Conservation (phyloP, 2,113 vertebrate genomes). For the Peromyscus polionotus region DNA sequence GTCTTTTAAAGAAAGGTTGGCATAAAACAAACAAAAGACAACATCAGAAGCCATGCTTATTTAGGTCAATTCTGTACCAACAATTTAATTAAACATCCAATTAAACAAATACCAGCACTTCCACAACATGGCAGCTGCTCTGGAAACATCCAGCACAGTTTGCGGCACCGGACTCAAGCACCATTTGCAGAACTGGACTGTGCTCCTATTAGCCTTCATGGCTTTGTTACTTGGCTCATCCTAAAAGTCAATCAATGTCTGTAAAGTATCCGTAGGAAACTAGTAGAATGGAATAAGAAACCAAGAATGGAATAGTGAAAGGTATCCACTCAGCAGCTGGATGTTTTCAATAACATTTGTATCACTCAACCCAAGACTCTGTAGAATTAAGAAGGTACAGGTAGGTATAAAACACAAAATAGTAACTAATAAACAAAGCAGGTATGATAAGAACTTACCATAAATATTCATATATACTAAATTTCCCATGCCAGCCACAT, state of each 20-base stretch:
- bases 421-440: slow-evolving; percentile 5
- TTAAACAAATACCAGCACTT: neutral
- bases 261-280: neutral
- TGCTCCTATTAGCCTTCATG: slow-evolving; percentile 40
- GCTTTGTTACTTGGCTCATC: neutral
- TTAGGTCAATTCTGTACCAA: slow-evolving; percentile 10
- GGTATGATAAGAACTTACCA: neutral
- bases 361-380: neutral
- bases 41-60: neutral
- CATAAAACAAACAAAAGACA: neutral
- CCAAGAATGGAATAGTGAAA: neutral
- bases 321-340: neutral
- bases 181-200: neutral
- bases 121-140: neutral
- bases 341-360: neutral
- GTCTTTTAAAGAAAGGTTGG: neutral
- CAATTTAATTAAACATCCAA: slow-evolving; percentile 40
- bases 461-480: neutral
- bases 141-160: neutral
- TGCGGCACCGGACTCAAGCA: neutral
- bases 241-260: slow-evolving; percentile 58
- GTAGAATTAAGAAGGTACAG: neutral
- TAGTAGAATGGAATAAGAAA: neutral
- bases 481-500: neutral
- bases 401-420: neutral